These are phyloP conservation scores for Oncorhynchus tshawytscha DNA, from an alignment of 2,113 vertebrate species.

Conservation along the genomic window DNA sequence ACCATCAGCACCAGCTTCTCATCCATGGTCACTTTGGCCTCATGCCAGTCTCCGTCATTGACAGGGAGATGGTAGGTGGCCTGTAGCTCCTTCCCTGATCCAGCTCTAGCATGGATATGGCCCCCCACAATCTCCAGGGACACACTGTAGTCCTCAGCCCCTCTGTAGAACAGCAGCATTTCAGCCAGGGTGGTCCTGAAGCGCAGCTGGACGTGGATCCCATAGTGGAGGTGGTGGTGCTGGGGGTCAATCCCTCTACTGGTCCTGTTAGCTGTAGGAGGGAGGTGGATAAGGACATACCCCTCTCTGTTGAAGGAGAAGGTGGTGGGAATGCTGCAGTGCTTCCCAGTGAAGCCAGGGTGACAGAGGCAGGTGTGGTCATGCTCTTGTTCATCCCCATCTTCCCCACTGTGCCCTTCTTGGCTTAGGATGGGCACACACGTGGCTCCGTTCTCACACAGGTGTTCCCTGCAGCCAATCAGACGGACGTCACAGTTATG, in stretches of 20 bases:
- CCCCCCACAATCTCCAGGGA: slow-evolving; percentile 79
- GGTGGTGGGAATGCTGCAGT: slow-evolving; percentile 84
- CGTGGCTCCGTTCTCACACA: slow-evolving; percentile 78
- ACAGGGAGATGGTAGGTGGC: slow-evolving; percentile 51
- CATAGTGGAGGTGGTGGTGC: background rate
- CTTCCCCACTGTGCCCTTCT: slow-evolving; percentile 8
- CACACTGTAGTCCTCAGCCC: slow-evolving; percentile 58
- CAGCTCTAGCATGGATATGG: slow-evolving; percentile 64
- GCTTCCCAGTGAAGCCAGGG: slow-evolving; percentile 78
- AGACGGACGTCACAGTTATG: slow-evolving; percentile 82
- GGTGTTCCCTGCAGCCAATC: slow-evolving; percentile 78
- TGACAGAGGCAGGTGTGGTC: slow-evolving; percentile 80
- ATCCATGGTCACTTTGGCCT: slow-evolving; percentile 63
- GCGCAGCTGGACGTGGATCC: slow-evolving; percentile 66
- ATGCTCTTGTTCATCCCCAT: slow-evolving; percentile 56
- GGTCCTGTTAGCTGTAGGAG: slow-evolving; percentile 59
- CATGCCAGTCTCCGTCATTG: slow-evolving; percentile 82
- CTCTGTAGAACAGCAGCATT: slow-evolving; percentile 76
- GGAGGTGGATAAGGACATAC: slow-evolving; percentile 70
- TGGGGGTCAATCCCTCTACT: slow-evolving; percentile 12
- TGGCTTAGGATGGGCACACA: slow-evolving; percentile 78
- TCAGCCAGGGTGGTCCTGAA: slow-evolving; percentile 86
- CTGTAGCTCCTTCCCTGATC: slow-evolving; percentile 40
- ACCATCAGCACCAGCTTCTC: slow-evolving; percentile 76
- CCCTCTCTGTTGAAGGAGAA: slow-evolving; percentile 81